These are phyloP conservation scores for Zhuqinia jingwanae DNA, from an alignment of 2,888 invertebrate species.

Conservation along the genomic window DNA sequence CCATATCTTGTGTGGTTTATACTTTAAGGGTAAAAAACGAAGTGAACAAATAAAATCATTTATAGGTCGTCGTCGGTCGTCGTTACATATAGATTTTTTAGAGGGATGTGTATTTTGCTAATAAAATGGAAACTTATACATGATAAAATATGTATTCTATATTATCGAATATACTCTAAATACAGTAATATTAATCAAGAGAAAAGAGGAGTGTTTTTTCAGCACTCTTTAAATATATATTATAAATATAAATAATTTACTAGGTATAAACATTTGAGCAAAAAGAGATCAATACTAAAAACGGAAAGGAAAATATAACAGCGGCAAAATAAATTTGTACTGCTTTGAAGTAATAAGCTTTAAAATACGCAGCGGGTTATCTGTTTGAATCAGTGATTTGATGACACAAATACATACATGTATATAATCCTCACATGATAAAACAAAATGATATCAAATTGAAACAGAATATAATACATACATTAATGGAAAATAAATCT, in stretches of 20 bases:
- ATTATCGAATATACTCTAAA: not conserved
- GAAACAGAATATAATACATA: too few relatives aligned
- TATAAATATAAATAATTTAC: too few relatives aligned
- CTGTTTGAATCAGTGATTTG: too few relatives aligned
- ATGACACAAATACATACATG: too few relatives aligned
- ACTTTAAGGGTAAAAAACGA: not conserved
- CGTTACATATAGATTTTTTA: not conserved
- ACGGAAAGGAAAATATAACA: not conserved
- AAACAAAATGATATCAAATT: too few relatives aligned
- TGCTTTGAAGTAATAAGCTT: too few relatives aligned
- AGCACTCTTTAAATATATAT: too few relatives aligned
- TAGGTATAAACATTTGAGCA: not conserved
- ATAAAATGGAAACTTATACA: not conserved
- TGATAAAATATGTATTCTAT: not conserved
- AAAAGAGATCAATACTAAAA: not conserved
- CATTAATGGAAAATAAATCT: too few relatives aligned
- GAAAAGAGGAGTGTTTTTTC: not conserved
- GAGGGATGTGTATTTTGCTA: slow-evolving; percentile 12
- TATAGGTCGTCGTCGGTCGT: too few relatives aligned
- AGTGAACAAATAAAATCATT: not conserved
- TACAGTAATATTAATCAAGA: not conserved
- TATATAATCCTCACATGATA: too few relatives aligned
- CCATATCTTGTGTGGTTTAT: not conserved
- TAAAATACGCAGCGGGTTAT: too few relatives aligned
- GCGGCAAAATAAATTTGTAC: not conserved